Evolutionary conservation across 2,888 invertebrate genomes (phyloP).

Genomic region (Diploptera punctata): DNA sequence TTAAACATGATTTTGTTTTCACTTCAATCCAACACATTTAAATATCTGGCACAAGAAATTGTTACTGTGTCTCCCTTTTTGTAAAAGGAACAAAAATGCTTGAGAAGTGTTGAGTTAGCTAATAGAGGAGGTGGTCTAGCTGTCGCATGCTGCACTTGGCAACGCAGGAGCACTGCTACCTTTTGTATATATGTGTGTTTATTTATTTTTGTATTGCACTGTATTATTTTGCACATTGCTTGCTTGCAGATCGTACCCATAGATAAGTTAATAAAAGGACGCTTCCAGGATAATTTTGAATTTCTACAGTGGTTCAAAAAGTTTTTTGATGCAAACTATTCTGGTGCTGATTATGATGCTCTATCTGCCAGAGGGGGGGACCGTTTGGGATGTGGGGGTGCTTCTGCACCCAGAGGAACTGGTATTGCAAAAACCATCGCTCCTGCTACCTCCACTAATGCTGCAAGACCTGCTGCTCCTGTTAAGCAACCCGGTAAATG

Average conservation of each 20-base stretch:
- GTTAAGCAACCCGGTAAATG: conserved; percentile 38
- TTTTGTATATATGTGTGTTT: too few relatives aligned
- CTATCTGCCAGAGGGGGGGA: conserved; percentile 85
- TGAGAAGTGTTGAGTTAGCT: too few relatives aligned
- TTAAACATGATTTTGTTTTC: too few relatives aligned
- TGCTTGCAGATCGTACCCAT: conserved; percentile 84
- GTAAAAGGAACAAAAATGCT: too few relatives aligned
- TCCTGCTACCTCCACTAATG: conserved; percentile 34
- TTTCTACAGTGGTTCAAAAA: conserved; percentile 99
- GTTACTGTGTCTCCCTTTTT: too few relatives aligned
- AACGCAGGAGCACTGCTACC: too few relatives aligned
- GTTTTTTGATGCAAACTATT: conserved; percentile 99
- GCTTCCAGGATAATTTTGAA: conserved; percentile 99
- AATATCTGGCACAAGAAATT: too few relatives aligned
- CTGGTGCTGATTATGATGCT: conserved; percentile 93
- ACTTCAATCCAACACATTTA: too few relatives aligned
- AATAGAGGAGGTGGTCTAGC: too few relatives aligned
- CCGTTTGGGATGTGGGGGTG: conserved; percentile 80
- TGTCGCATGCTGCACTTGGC: too few relatives aligned
- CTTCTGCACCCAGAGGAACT: conserved; percentile 61
- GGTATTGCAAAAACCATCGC: conserved; percentile 40
- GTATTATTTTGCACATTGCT: conserved; percentile 28
- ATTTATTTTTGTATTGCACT: too few relatives aligned
- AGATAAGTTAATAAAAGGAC: conserved; percentile 95
- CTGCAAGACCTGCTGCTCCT: conserved; percentile 60